phyloP scores from a whole-genome alignment of 2,113 vertebrate species.

The Buteo buteo region DNA sequence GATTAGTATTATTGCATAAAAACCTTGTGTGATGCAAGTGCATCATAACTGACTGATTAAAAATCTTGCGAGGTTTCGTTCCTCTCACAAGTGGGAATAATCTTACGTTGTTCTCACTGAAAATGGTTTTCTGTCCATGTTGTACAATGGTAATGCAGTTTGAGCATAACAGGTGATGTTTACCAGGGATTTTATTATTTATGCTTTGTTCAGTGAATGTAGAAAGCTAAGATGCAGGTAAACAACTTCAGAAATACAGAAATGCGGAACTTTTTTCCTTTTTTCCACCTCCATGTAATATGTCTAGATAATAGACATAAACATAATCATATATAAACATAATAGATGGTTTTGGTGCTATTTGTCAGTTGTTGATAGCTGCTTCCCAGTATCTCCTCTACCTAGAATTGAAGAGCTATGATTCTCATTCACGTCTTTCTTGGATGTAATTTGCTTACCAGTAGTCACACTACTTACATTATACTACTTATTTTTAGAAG shows the following conservation, averaged over 20 bases:
- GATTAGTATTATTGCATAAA: background rate
- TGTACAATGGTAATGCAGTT: background rate
- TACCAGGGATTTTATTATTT: background rate
- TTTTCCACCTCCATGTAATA: background rate
- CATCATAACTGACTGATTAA: background rate
- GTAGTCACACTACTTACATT: background rate
- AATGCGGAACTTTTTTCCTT: background rate
- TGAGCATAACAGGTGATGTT: background rate
- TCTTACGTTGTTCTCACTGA: background rate
- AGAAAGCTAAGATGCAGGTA: background rate
- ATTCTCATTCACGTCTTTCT: background rate
- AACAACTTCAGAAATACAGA: background rate
- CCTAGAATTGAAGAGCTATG: background rate
- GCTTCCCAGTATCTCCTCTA: background rate
- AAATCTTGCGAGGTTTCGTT: background rate
- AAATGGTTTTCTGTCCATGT: background rate
- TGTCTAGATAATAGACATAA: background rate
- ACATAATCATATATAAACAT: background rate
- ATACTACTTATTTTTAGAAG: conserved; percentile 17
- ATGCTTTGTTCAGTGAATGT: background rate
- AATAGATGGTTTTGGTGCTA: background rate
- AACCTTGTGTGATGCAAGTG: background rate
- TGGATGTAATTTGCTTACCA: background rate
- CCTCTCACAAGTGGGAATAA: background rate
- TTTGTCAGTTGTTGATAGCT: background rate